Evolutionary conservation across 2,113 vertebrate genomes (phyloP).

Genomic region (Etheostoma cragini): DNA sequence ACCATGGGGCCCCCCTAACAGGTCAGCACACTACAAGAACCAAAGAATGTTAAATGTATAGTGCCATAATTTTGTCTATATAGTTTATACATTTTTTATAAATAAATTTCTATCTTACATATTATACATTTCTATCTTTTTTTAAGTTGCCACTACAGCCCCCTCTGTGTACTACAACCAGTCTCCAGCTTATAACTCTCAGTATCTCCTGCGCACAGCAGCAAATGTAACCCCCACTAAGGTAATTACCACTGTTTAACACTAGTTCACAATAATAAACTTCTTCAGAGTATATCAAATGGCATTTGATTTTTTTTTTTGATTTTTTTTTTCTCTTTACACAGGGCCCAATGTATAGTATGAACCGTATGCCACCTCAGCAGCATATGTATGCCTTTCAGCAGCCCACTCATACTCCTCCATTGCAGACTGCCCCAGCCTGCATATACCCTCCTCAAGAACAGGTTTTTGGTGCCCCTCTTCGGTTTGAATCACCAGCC

Average conservation of each 20-base stretch:
- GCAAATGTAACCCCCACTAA: conserved; percentile 95
- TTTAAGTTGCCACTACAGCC: conserved; percentile 91
- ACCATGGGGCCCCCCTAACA: conserved; percentile 92
- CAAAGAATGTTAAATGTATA: not conserved
- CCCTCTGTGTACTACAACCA: conserved; percentile 93
- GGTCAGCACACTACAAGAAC: conserved; percentile 74
- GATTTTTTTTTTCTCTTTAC: conserved; percentile 29
- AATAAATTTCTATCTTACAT: not conserved
- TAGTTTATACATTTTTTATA: not conserved
- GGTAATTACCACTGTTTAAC: conserved; percentile 80
- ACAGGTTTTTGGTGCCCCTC: conserved; percentile 88
- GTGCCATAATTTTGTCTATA: not conserved
- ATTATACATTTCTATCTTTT: conserved; percentile 13
- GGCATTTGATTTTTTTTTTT: not conserved
- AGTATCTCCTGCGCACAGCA: conserved; percentile 93
- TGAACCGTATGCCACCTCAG: conserved; percentile 91
- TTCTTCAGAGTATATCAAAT: not conserved
- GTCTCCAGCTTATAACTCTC: conserved; percentile 95
- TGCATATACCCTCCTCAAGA: conserved; percentile 95
- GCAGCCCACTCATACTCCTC: conserved; percentile 92
- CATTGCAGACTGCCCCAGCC: conserved; percentile 87
- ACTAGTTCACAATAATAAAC: not conserved
- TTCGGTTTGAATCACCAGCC: conserved; percentile 93
- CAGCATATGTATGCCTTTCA: conserved; percentile 94
- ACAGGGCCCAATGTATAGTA: conserved; percentile 91